Evolutionary conservation across 2,113 vertebrate genomes (phyloP), one percentile per base, ranked within the genome.

Genomic region (Gasterosteus nipponicus): DNA sequence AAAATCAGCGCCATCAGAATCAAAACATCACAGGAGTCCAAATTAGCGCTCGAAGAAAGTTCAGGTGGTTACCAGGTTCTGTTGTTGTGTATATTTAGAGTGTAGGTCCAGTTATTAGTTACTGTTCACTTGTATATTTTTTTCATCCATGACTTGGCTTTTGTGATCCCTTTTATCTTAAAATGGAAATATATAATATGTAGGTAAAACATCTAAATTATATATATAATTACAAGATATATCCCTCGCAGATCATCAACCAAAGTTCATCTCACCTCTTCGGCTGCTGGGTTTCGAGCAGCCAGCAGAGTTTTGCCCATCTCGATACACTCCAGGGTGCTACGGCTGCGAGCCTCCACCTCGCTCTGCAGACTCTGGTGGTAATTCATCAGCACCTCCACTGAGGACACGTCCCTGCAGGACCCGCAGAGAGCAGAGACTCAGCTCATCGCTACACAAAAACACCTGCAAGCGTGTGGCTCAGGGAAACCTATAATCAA

Each of bases 341-440:
- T 96, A 10, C 93, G 94, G 76, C 76, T 92, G 1, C 96, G 93
- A 0, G 96, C 95, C 41, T 98, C 97, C 7, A 98, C 94, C 88
- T 99, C 97, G 0, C 92, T 96, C 92, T 97, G 97, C 79, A 99
- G 93, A 61, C 95, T 94, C 64, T 99, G 97, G 94, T 98, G 97
- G 86, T 97, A 97, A 70, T 96, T 98, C 96, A 99, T 98, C 87
- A 98, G 93, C 77, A 98, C 95, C 88, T 98, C 97, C 63, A 98
- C 97, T 0, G 96, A 97, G 2, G 97, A 99, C 60, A 98, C 96
- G 0, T 98, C 97, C 92, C 97, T 98, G 89, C 73, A 91, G 77
- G 61, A 56, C 64, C 46, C 74, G 81, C 75, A 78, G 41, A 85
- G 18, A 15, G 31, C 33, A 68, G 26, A 67, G 6, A 49, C 16